Conservation (phyloP, 2,888 invertebrate genomes). For the Psococerastis gibbosa region DNA sequence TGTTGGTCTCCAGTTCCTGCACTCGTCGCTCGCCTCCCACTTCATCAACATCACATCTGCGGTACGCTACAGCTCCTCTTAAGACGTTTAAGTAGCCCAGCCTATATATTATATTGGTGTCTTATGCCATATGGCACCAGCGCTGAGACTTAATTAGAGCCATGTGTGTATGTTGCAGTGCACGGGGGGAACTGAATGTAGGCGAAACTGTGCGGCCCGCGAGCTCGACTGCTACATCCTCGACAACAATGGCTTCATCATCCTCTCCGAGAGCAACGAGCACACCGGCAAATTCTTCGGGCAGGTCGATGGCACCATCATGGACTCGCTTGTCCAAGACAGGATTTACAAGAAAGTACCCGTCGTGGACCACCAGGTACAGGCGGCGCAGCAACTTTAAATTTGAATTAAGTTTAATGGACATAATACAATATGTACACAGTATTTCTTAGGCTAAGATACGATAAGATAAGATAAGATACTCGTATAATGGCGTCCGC, state of each 20-base stretch:
- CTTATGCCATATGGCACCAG: background rate
- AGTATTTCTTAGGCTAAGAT: too few relatives aligned
- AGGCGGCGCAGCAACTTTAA: too few relatives aligned
- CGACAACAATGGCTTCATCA: conserved; percentile 87
- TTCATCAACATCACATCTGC: conserved; percentile 78
- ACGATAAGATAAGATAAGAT: too few relatives aligned
- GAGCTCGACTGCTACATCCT: conserved; percentile 82
- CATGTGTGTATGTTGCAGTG: conserved; percentile 33
- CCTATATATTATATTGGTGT: background rate
- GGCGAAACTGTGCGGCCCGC: conserved; percentile 69
- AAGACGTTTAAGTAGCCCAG: background rate
- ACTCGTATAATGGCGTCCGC: too few relatives aligned
- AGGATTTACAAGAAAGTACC: conserved; percentile 74
- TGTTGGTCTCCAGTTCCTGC: conserved; percentile 76
- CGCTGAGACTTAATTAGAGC: conserved; percentile 3
- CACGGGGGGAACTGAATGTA: conserved; percentile 44
- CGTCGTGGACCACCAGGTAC: conserved; percentile 79
- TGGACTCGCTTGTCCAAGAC: conserved; percentile 82
- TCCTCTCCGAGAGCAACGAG: conserved; percentile 67
- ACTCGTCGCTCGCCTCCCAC: conserved; percentile 61
- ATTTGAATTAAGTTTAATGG: too few relatives aligned
- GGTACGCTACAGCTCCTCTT: conserved; percentile 30
- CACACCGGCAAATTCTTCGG: conserved; percentile 89
- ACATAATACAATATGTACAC: too few relatives aligned
- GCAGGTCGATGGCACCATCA: conserved; percentile 82